These are phyloP conservation scores for Rhinoptilus africanus DNA, from an alignment of 2,113 vertebrate genomes.

Conservation along the genomic window DNA sequence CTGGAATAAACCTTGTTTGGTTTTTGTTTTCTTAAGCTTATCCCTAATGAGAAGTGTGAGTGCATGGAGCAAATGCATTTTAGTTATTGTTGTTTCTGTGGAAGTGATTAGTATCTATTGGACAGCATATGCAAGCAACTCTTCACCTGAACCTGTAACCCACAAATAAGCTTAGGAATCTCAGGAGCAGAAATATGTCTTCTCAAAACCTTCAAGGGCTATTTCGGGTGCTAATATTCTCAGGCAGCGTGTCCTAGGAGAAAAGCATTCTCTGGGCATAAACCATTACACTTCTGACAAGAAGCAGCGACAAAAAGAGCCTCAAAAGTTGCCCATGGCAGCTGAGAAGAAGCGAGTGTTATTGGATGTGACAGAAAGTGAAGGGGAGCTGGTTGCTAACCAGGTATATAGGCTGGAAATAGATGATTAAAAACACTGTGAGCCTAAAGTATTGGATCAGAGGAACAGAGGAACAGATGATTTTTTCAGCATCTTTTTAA, in stretches of 20 bases:
- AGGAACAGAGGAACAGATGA: not conserved
- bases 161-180: not conserved
- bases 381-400: conserved; percentile 4
- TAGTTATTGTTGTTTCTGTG: not conserved
- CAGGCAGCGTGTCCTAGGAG: not conserved
- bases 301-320: not conserved
- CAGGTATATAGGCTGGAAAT: not conserved
- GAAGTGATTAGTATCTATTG: not conserved
- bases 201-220: not conserved
- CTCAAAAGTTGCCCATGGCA: conserved; percentile 22
- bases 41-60: not conserved
- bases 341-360: not conserved
- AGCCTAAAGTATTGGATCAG: not conserved
- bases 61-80: not conserved
- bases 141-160: not conserved
- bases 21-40: not conserved
- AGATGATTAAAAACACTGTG: not conserved
- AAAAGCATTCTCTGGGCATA: not conserved
- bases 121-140: not conserved
- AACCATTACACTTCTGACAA: not conserved
- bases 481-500: not conserved
- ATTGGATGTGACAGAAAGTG: not conserved
- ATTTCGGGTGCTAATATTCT: not conserved
- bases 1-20: not conserved
- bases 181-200: not conserved